Evolutionary conservation across 2,113 vertebrate species (phyloP).

Genomic region (Sphyrna mokarran): DNA sequence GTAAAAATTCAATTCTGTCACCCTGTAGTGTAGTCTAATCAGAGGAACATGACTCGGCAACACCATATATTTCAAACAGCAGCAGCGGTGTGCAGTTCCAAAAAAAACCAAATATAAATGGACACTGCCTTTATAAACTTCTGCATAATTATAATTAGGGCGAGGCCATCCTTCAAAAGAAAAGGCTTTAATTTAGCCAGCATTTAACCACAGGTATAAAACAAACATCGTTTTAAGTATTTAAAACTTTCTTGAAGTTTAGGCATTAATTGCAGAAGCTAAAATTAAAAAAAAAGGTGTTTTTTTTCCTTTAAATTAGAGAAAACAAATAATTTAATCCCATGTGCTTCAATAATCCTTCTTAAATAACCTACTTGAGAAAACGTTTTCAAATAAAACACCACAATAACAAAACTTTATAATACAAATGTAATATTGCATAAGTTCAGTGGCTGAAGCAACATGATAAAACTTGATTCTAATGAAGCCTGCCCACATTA

Average conservation of each 20-base stretch:
- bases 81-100: not conserved
- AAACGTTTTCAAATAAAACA: constrained; percentile 30
- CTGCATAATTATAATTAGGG: constrained; percentile 11
- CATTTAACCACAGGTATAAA: not conserved
- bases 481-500: constrained; percentile 33
- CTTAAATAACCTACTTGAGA: constrained; percentile 20
- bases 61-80: not conserved
- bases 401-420: constrained; percentile 27
- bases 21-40: not conserved
- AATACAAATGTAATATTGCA: constrained; percentile 34
- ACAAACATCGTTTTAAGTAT: not conserved
- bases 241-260: not conserved
- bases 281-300: not conserved
- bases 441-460: constrained; percentile 22
- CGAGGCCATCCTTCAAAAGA: not conserved
- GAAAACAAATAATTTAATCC: constrained; percentile 31
- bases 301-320: constrained; percentile 15
- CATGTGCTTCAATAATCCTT: constrained; percentile 1
- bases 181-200: not conserved
- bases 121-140: not conserved
- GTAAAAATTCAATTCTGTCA: not conserved
- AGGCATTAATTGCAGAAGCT: not conserved
- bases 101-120: constrained; percentile 1
- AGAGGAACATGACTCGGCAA: not conserved
- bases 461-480: not conserved